Percentiles rank a stretch among this genome's conserved stretches.
Evolutionary conservation across 2,113 vertebrate genomes (phyloP).

Genomic region (Brachyistius frenatus): DNA sequence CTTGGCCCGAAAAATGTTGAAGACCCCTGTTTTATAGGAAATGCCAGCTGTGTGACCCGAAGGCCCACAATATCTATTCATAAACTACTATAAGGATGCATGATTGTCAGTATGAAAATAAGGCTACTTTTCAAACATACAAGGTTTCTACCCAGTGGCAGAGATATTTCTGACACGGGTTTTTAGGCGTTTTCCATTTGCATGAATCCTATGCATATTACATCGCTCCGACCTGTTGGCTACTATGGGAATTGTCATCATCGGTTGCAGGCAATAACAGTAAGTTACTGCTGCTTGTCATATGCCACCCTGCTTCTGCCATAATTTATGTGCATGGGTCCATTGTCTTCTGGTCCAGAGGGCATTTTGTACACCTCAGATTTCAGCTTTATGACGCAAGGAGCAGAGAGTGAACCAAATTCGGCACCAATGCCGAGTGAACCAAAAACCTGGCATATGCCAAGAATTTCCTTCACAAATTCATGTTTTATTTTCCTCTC

Average conservation of each 20-base stretch:
- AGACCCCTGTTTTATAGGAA: slow-evolving; percentile 63
- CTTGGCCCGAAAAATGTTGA: too few relatives aligned
- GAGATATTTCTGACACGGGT: slow-evolving; percentile 75
- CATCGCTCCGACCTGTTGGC: slow-evolving; percentile 74
- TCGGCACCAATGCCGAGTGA: slow-evolving; percentile 41
- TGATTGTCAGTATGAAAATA: slow-evolving; percentile 68
- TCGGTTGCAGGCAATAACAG: slow-evolving; percentile 74
- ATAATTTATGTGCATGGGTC: slow-evolving; percentile 74
- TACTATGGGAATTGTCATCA: slow-evolving; percentile 73
- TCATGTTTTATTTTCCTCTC: slow-evolving; percentile 57
- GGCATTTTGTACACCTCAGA: slow-evolving; percentile 64
- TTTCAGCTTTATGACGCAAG: slow-evolving; percentile 63
- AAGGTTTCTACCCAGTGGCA: slow-evolving; percentile 59
- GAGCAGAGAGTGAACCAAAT: slow-evolving; percentile 27
- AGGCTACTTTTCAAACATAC: slow-evolving; percentile 68
- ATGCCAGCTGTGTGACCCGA: slow-evolving; percentile 74
- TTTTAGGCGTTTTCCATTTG: slow-evolving; percentile 70
- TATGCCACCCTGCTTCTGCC: slow-evolving; percentile 64
- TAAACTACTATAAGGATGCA: slow-evolving; percentile 69
- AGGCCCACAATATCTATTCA: slow-evolving; percentile 69
- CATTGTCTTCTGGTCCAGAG: slow-evolving; percentile 69
- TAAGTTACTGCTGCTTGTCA: slow-evolving; percentile 80
- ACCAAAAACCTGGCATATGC: slow-evolving; percentile 44
- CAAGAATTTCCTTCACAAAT: slow-evolving; percentile 60
- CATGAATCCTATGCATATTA: slow-evolving; percentile 77